Base-by-base conservation (phyloP, 2,113 vertebrate genomes). In the Dicerorhinus sumatrensis region DNA sequence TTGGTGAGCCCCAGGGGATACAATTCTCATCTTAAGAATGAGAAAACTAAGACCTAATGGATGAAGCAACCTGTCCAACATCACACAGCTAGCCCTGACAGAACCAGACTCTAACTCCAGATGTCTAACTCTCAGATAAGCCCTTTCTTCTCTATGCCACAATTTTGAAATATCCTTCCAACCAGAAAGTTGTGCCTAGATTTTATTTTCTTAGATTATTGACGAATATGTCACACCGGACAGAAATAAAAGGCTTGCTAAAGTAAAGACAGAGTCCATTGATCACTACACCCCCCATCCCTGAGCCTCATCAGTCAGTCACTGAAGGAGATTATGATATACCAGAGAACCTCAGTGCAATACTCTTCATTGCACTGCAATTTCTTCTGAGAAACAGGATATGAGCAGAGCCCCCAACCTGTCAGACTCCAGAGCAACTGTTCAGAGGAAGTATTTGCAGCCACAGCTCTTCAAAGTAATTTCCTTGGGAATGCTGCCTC, bases 191-290 rank as follows among this genome's bases (percentile, higher is more conserved):
- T 80, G 73, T 48, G 31, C 56, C 23, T 54, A 70, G 82, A 72
- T 88, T 93, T 90, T 70, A 48, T 81, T 79, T 94, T 65, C 93
- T 75, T 31, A 2, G 67, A 86, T 97, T 93, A 94, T 91, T 92
- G 93, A 98, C 96, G 89, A 94, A 8, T 91, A 58, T 96, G 83
- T 96, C 93, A 95, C n/a, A 54, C 0, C 33, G 29, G 56, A 86
- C 58, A 92, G 85, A 97, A 91, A 93, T 80, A 92, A 96, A 94
- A 96, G 58, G 56, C 46, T 94, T n/a, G 12, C 82, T 75, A 8
- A 77, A 93, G 81, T 80, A 12, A 63, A 92, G 67, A 51, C 76
- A 54, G 76, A 96, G 42, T 42, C 12, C 89, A 83, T 86, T 1
- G 20, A 91, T 97, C 93, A 93, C 89, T 46, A 0, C n/a, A 0